Conservation (phyloP, 2,797 vertebrate species). For the Hydrocynus forskahlii region DNA sequence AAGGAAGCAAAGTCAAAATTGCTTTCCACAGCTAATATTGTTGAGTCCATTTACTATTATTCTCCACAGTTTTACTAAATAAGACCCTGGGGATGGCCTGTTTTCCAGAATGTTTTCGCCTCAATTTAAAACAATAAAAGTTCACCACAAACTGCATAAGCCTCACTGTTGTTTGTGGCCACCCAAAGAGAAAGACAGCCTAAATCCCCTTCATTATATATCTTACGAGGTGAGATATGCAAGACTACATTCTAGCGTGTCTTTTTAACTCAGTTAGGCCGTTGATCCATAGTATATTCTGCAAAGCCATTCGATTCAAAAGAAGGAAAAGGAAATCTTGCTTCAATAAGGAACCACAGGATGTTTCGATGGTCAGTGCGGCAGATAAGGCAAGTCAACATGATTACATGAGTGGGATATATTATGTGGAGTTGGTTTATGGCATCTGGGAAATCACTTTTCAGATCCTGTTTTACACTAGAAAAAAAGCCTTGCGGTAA, state of each 20-base stretch:
- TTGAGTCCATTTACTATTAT: not conserved
- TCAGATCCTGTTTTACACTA: constrained; percentile 69
- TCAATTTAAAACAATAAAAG: not conserved
- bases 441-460: constrained; percentile 62
- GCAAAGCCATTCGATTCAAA: not conserved
- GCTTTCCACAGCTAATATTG: not conserved
- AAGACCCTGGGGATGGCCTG: not conserved
- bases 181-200: not conserved
- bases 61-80: not conserved
- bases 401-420: constrained; percentile 37
- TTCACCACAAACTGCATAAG: not conserved
- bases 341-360: not conserved
- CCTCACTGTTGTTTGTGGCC: too few species aligned
- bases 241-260: not conserved
- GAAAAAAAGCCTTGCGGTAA: constrained; percentile 54
- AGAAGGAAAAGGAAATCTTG: not conserved
- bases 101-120: too few species aligned
- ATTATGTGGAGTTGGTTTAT: constrained; percentile 60
- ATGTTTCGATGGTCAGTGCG: constrained; percentile 15
- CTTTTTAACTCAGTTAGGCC: not conserved
- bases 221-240: not conserved
- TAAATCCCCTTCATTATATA: too few species aligned
- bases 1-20: not conserved
- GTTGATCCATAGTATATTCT: not conserved
- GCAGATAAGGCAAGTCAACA: constrained; percentile 4